These are phyloP conservation scores for Pavo muticus DNA, from an alignment of 2,113 vertebrate genomes.

Conservation along the genomic window DNA sequence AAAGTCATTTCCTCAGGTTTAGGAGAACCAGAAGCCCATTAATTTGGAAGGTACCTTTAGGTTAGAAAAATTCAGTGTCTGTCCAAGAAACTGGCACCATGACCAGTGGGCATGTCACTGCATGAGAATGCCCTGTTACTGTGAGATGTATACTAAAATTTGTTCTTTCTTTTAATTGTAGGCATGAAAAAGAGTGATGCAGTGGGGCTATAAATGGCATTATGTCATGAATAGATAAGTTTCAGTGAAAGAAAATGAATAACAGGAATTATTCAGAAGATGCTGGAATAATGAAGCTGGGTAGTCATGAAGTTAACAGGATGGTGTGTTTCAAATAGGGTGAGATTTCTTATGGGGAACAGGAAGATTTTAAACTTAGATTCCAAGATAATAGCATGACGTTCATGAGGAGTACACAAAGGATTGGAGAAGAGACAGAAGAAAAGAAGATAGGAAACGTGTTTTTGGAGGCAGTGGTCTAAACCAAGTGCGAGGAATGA, in stretches of 20 bases:
- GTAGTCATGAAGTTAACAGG: not conserved
- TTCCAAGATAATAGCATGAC: not conserved
- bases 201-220: not conserved
- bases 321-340: not conserved
- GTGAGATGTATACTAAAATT: not conserved
- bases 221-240: not conserved
- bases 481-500: not conserved
- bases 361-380: not conserved
- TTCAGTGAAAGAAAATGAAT: not conserved
- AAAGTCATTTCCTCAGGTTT: not conserved
- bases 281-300: not conserved
- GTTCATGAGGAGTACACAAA: not conserved
- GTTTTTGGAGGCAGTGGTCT: not conserved
- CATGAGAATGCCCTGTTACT: not conserved
- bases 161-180: not conserved
- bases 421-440: not conserved
- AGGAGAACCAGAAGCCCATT: not conserved
- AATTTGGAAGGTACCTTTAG: not conserved
- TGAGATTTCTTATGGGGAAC: not conserved
- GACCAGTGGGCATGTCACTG: accelerated
- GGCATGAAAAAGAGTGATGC: not conserved
- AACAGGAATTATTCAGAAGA: not conserved
- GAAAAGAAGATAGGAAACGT: not conserved
- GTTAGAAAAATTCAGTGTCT: not conserved
- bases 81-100: not conserved